Percentiles rank a stretch among this genome's conserved stretches.
Conservation (phyloP, 2,113 vertebrate genomes). For the Microtus montanus region DNA sequence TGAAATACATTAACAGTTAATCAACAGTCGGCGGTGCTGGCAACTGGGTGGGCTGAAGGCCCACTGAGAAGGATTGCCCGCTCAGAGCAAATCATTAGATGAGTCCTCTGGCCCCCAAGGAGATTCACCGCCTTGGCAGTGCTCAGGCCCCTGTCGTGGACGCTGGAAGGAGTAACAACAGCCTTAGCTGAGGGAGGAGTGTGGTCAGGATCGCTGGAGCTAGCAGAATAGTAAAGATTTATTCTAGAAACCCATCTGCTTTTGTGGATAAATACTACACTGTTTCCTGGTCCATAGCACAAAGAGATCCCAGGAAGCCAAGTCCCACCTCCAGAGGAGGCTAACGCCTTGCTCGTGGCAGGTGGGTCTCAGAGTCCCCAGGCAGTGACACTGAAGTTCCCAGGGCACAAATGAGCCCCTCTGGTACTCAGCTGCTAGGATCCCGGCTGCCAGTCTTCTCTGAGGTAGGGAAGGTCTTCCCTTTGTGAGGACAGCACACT, state of each 20-base stretch:
- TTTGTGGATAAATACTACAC: neutral
- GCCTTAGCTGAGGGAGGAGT: neutral
- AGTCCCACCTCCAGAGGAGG: fast-evolving
- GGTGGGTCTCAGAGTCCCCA: too few species aligned
- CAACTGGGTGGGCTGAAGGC: neutral
- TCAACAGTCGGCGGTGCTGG: fast-evolving
- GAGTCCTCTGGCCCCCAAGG: too few species aligned
- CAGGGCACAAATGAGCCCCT: neutral
- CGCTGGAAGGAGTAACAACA: neutral
- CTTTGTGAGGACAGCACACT: slow-evolving; percentile 38
- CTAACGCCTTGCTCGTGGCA: fast-evolving
- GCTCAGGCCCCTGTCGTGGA: neutral
- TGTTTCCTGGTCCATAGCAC: too few species aligned
- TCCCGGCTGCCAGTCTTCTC: neutral
- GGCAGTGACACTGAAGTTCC: neutral
- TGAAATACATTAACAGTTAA: neutral
- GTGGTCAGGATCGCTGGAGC: fast-evolving
- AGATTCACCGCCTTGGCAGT: neutral
- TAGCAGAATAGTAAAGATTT: neutral
- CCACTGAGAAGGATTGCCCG: too few species aligned
- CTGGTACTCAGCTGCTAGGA: neutral
- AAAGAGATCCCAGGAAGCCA: neutral
- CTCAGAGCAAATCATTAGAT: neutral
- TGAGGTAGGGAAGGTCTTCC: neutral
- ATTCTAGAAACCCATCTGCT: neutral